These are phyloP conservation scores for Bombus ignitus DNA, from an alignment of 1,140 invertebrate species.

Conservation along the genomic window DNA sequence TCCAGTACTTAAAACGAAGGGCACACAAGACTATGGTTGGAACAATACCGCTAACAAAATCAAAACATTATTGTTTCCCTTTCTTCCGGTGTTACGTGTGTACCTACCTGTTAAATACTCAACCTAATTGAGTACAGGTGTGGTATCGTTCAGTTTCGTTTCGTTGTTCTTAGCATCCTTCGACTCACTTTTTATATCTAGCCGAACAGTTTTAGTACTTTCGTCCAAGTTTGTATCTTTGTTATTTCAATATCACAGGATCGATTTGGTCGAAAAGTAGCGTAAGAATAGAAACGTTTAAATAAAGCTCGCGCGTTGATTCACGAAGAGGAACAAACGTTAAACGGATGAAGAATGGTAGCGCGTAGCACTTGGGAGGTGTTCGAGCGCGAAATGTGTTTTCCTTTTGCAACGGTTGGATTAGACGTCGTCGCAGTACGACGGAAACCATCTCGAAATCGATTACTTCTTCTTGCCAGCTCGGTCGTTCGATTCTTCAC, in stretches of 20 bases:
- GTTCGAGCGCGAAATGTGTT: not conserved
- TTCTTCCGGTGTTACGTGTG: constrained; percentile 2
- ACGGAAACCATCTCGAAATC: constrained; percentile 43
- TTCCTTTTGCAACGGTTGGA: constrained; percentile 3
- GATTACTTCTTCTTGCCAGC: constrained; percentile 49
- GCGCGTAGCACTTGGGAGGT: not conserved
- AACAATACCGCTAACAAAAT: constrained; percentile 59
- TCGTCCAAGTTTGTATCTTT: too few relatives aligned
- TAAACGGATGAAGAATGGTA: not conserved
- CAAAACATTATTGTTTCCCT: constrained; percentile 61
- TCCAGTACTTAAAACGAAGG: constrained; percentile 45
- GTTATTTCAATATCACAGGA: too few relatives aligned
- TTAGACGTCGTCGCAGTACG: constrained; percentile 23
- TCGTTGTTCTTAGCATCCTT: too few relatives aligned
- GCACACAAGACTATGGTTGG: constrained; percentile 30
- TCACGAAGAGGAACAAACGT: not conserved
- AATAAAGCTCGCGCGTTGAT: not conserved
- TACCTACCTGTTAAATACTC: not conserved
- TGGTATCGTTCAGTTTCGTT: not conserved
- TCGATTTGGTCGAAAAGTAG: not conserved
- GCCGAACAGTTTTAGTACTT: too few relatives aligned
- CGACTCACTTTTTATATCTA: not conserved
- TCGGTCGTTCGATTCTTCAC: constrained; percentile 53
- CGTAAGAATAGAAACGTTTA: not conserved
- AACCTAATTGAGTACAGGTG: constrained; percentile 23